Base-by-base conservation (phyloP, 2,113 vertebrate species). In the Seriola rivoliana region DNA sequence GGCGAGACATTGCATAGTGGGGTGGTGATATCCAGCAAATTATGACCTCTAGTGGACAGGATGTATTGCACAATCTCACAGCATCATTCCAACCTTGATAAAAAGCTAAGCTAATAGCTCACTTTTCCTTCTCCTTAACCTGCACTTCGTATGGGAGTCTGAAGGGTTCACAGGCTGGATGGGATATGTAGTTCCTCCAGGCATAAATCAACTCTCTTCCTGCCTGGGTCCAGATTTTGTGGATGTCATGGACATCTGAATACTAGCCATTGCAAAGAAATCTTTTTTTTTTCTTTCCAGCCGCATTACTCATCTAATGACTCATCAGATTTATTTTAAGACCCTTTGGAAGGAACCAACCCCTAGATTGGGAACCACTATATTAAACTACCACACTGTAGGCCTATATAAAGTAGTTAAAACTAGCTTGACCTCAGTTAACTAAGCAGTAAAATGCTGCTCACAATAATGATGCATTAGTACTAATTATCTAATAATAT, bases 11-110 rank as follows among this genome's bases (percentile, higher is more conserved):
- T 1, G 67, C 23, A 14, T 4, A 7, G 19, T 59, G 32, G 50
- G 59, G 32, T 38, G 57, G 68, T 69, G n/a, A 67, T 23, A 21
- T 13, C 78, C 85, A 79, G 85, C 58, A 75, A 79, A 81, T 82
- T n/a, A 32, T 77, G 87, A 85, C 90, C 85, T 71, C 81, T 88
- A 81, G 85, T 89, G 85, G 87, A 68, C 3, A n/a, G 3, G 19
- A 78, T 42, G 17, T 36, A 1, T 54, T 50, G 8, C 46, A 69
- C 25, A 63, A 25, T 57, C n/a, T 34, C 25, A 59, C 12, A 55
- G 71, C 29, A 60, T 68, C 57, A 55, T 16, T 40, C 25, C 29
- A 69, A 63, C 11, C 21, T 29, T 2, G 17, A 50, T 8, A 19
- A 50, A 50, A 50, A 3, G 48, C 16, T 19, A 50, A 50, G 5